Base-by-base conservation (phyloP, 2,888 invertebrate genomes). In the Arge pagana region DNA sequence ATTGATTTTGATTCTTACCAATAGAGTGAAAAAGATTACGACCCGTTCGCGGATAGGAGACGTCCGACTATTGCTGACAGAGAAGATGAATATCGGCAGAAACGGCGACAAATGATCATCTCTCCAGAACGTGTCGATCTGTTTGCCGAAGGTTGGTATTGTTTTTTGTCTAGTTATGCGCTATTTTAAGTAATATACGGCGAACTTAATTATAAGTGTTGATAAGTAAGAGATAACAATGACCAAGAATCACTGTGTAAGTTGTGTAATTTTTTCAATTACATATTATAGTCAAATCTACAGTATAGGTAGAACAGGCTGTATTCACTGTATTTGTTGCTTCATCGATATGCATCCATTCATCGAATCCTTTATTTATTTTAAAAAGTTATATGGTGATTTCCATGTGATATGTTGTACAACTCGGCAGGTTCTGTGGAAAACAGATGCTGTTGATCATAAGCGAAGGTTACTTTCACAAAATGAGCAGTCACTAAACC, bases 51-150 rank as follows among this genome's bases (percentile, higher is more conserved):
- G 41, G 94, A 95, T 63, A 86, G 93, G 65, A 84, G 95, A 57
- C 83, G 91, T 50, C 91, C 93, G 37, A 96, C 94, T 11, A 94
- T 98, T 72, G 93, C 93, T 1, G 97, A 98, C 67, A 85, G 96
- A 61, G 97, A 98, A 80, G 96, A 97, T 85, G 97, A 98, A 74
- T 99, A 99, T 72, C 85, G 93, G 51, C 90, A 90, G 67, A 89
- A 91, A 66, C 83, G 94, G 63, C 84, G 94, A 55, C 83, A 90
- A 77, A 88, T 93, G 85, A 90, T 90, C 58, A 96, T 99, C 70
- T 99, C 99, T 3, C 99, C 99, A 1, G 97, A 96, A 72, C 84
- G 99, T 68, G 87, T 90, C 62, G 99, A 99, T 83, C 96, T 96
- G 26, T 99, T 99, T 83, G 94, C 96, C 71, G 95, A 96, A 83